Conservation (phyloP, 2,797 vertebrate species). For the Phataginus tetradactyla region DNA sequence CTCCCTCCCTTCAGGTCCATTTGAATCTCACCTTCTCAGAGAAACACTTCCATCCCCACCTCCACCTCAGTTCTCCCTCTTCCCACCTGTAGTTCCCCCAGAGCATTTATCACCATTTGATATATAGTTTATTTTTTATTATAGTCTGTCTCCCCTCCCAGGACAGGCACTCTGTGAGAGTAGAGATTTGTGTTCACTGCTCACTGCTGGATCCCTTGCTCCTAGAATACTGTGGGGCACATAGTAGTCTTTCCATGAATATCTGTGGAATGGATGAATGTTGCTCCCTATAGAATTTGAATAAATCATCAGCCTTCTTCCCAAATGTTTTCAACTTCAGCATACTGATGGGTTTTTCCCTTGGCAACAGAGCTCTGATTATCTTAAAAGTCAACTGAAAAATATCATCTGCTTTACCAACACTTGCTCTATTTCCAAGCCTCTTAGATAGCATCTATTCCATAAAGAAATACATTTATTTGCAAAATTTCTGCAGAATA, state of each 20-base stretch:
- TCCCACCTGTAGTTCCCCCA: neutral
- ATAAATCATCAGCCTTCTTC: slow-evolving; percentile 4
- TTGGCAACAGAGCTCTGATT: slow-evolving; percentile 51
- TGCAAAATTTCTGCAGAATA: slow-evolving; percentile 36
- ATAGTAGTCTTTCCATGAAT: neutral
- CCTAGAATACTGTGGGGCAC: neutral
- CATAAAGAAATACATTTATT: slow-evolving; percentile 28
- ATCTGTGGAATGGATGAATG: neutral
- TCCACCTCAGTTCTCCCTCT: neutral
- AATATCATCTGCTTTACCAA: slow-evolving; percentile 59
- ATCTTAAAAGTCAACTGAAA: slow-evolving; percentile 65
- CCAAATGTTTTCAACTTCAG: slow-evolving; percentile 42
- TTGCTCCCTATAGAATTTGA: slow-evolving; percentile 5
- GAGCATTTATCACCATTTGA: neutral
- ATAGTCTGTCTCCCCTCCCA: neutral
- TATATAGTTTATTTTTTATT: neutral
- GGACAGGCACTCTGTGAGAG: neutral
- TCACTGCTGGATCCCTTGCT: neutral
- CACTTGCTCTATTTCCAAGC: slow-evolving; percentile 55
- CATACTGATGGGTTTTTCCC: slow-evolving; percentile 45
- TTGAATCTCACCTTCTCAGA: neutral
- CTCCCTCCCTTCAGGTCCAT: neutral
- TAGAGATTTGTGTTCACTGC: neutral
- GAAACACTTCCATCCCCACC: neutral
- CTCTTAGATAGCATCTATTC: slow-evolving; percentile 32